Conservation (phyloP, 2,113 vertebrate species). For the Burhinus oedicnemus region DNA sequence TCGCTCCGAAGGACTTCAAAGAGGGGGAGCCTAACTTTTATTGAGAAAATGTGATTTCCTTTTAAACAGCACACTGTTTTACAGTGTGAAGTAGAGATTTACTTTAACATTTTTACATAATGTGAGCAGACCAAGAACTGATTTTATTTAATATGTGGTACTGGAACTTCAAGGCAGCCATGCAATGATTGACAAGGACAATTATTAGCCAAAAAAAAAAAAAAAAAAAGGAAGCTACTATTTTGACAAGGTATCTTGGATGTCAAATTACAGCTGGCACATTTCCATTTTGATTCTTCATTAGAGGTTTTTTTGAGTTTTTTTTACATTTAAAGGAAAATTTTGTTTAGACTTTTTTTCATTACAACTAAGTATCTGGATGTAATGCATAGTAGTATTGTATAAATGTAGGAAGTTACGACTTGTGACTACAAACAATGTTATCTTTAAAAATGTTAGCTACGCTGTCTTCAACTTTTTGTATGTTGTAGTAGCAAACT, state of each 20-base stretch:
- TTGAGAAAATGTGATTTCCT: slow-evolving; percentile 79
- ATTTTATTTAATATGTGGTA: slow-evolving; percentile 67
- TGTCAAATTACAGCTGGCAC: slow-evolving; percentile 15
- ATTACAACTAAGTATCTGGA: slow-evolving; percentile 18
- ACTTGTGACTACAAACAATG: slow-evolving; percentile 3
- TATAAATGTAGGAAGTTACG: slow-evolving; percentile 45
- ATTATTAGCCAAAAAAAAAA: background rate
- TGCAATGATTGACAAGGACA: slow-evolving; percentile 38
- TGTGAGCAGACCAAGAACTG: slow-evolving; percentile 74
- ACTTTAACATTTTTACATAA: slow-evolving; percentile 71
- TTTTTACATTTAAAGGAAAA: slow-evolving; percentile 17
- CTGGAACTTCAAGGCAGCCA: slow-evolving; percentile 64
- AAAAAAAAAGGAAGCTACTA: background rate
- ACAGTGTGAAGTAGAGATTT: slow-evolving; percentile 50
- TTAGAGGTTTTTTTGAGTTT: background rate
- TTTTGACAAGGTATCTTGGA: slow-evolving; percentile 7
- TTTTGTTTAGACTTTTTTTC: slow-evolving; percentile 44
- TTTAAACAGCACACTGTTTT: slow-evolving; percentile 46
- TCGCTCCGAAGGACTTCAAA: slow-evolving; percentile 79
- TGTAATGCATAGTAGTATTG: slow-evolving; percentile 11
- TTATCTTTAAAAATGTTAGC: slow-evolving; percentile 43
- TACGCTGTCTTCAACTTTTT: slow-evolving; percentile 45
- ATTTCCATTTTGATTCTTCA: slow-evolving; percentile 36
- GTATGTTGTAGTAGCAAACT: slow-evolving; percentile 35
- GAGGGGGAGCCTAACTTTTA: slow-evolving; percentile 73